Percentiles rank a stretch among this genome's conserved stretches.
These are phyloP conservation scores for Drosophila mettleri DNA, from an alignment of 2,888 invertebrate genomes.

Conservation along the genomic window DNA sequence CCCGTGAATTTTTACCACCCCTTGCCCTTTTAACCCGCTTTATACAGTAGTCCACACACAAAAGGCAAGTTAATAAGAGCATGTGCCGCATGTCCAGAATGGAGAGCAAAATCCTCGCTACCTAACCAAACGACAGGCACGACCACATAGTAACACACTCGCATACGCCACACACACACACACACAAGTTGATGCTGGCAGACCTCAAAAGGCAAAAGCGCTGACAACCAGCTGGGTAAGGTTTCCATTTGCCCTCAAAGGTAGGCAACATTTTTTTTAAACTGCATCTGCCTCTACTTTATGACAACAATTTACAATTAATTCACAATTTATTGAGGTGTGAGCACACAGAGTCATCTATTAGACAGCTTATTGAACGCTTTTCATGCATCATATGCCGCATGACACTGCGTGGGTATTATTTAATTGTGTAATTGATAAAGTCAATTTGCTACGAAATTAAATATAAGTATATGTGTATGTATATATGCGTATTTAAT, in stretches of 20 bases:
- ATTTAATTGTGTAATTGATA: conserved; percentile 59
- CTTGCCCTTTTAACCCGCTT: not conserved
- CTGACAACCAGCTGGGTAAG: conserved; percentile 33
- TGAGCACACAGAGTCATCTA: not conserved
- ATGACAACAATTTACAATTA: conserved; percentile 7
- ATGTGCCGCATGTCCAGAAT: conserved; percentile 58
- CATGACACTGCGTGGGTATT: conserved; percentile 23
- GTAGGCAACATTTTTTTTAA: conserved; percentile 26
- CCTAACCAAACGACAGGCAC: conserved; percentile 29
- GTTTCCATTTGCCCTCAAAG: conserved; percentile 31
- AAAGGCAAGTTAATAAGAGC: conserved; percentile 72
- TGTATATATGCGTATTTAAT: not conserved
- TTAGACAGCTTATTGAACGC: conserved; percentile 8
- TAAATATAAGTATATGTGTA: conserved; percentile 35
- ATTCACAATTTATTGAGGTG: conserved; percentile 19
- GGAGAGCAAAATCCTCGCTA: conserved; percentile 23
- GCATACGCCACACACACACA: conserved; percentile 4
- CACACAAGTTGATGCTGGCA: conserved; percentile 14
- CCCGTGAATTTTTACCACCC: not conserved
- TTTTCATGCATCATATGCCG: conserved; percentile 20
- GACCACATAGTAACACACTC: conserved; percentile 6
- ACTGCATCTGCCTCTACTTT: not conserved
- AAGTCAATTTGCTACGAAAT: conserved; percentile 50
- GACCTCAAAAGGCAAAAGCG: conserved; percentile 26
- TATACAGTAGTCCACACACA: conserved; percentile 29